Percentiles rank a stretch among this genome's conserved stretches.
phyloP scores from a whole-genome alignment of 2,113 vertebrate genomes.

The Megaceryle torquata region DNA sequence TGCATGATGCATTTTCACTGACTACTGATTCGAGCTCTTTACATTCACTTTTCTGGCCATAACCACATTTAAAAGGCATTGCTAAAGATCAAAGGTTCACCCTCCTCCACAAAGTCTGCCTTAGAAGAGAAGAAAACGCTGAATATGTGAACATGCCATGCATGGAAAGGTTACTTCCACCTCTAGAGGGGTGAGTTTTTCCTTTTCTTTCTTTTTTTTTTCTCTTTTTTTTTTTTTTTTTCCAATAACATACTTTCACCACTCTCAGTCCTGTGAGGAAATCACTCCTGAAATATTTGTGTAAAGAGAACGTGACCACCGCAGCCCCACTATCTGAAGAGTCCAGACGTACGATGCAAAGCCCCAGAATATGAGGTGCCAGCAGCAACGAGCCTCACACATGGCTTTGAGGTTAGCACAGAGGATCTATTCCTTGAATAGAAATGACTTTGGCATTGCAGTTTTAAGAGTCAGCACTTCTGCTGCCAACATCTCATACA shows the following conservation, averaged over 20 bases:
- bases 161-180: neutral
- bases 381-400: neutral
- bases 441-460: neutral
- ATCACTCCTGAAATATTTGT: neutral
- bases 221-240: neutral
- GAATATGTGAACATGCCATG: constrained; percentile 8
- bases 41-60: constrained; percentile 60
- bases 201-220: neutral
- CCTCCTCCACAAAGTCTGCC: constrained; percentile 66
- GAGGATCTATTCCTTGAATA: neutral
- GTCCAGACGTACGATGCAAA: neutral
- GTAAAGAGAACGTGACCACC: neutral
- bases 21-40: constrained; percentile 24
- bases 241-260: neutral
- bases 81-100: constrained; percentile 70
- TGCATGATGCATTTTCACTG: neutral
- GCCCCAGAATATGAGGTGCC: neutral
- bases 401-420: neutral
- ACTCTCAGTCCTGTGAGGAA: neutral
- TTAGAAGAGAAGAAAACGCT: constrained; percentile 13
- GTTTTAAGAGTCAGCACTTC: constrained; percentile 21
- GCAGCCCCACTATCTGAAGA: neutral
- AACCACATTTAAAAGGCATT: constrained; percentile 73
- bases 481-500: neutral
- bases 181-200: neutral